Evolutionary conservation across 2,888 invertebrate species (phyloP).

Genomic region (Aporophyla lueneburgensis): DNA sequence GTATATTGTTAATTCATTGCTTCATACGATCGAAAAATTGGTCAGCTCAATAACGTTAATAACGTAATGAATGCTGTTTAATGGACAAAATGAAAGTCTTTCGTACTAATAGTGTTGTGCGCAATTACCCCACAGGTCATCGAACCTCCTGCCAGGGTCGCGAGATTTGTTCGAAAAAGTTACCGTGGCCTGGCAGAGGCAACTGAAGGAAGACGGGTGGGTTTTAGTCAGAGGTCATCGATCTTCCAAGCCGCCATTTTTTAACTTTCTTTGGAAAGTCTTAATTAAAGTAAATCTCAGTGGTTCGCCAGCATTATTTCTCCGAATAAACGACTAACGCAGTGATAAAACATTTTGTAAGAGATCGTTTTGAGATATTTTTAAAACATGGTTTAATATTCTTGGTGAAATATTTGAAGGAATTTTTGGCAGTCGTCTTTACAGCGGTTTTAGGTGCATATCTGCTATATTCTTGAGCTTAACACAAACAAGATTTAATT

Average conservation of each 20-base stretch:
- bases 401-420: background rate
- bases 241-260: background rate
- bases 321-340: background rate
- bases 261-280: too few species aligned
- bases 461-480: background rate
- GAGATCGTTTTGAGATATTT: constrained; percentile 15
- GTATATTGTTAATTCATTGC: too few species aligned
- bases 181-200: too few species aligned
- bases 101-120: too few species aligned
- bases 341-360: constrained; percentile 7
- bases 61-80: too few species aligned
- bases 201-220: too few species aligned
- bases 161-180: too few species aligned
- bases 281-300: background rate
- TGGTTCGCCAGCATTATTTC: constrained; percentile 5
- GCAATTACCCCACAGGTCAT: background rate
- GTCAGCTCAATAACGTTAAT: too few species aligned
- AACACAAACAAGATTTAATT: too few species aligned
- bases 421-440: background rate
- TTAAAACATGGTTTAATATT: constrained; percentile 15
- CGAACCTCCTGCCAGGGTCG: background rate
- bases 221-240: background rate
- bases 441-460: background rate
- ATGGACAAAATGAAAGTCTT: too few species aligned
- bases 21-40: too few species aligned